Base-by-base conservation (phyloP, 2,113 vertebrate genomes). In the Sitta europaea region DNA sequence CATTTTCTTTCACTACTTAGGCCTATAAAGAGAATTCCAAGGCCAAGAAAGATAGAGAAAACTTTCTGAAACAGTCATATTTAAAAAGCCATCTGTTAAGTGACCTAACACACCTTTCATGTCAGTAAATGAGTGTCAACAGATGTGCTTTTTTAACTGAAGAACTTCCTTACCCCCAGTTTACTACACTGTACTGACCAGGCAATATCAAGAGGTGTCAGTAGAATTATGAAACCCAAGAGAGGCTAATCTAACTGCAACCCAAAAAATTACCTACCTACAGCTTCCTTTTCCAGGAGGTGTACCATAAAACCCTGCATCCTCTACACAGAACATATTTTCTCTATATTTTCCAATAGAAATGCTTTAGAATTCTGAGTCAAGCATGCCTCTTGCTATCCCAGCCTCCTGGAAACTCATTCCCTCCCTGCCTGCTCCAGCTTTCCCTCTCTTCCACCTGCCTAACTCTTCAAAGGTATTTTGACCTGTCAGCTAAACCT, bases 201-300 rank as follows among this genome's bases (percentile, higher is more conserved):
- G 82, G 82, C 55, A 96, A 90, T 66, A 88, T 51, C 78, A 77
- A 88, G 90, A 94, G 78, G 88, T 65, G 63, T 38, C 58, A 88
- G 75, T 7, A 62, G 88, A 95, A 76, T 88, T 92, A 94, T 43
- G 88, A 93, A 93, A 88, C 91, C 63, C 86, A 71, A 16, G 79
- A 94, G 86, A 83, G 29, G 23, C 29, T 77, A 62, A 77, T 58
- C 42, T 50, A 95, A 80, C 17, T 77, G 59, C 72, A 77, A 92
- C 17, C 8, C 20, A 73, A 68, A 89, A 90, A 91, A 33, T 73
- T 58, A 76, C 63, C 61, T 29, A 61, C 66, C 51, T 86, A 88
- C 55, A 83, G 75, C 88, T 94, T 93, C 79, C 86, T 83, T 65
- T 90, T 65, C 63, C 35, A 47, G 54, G 21, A 88, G n/a, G 74